These are phyloP conservation scores for Agrenia bidenticulata DNA, from an alignment of 2,888 invertebrate species.

Conservation along the genomic window DNA sequence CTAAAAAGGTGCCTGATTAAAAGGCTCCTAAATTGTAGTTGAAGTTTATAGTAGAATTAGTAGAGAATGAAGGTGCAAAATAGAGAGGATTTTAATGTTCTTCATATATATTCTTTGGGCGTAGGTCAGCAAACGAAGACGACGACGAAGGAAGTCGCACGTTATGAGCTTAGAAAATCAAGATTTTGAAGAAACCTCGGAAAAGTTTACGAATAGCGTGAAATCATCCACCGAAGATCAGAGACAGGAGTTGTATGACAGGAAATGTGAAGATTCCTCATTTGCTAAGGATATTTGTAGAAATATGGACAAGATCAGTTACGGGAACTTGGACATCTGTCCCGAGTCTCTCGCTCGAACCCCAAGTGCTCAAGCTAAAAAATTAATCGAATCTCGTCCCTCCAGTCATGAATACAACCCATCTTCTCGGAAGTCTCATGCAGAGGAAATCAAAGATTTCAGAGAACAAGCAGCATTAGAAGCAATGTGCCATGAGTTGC, in stretches of 20 bases:
- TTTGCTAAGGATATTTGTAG: slow-evolving; percentile 19
- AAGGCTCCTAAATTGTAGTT: no score
- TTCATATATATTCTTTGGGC: neutral
- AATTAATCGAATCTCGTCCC: slow-evolving; percentile 31
- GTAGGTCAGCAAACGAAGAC: slow-evolving; percentile 3
- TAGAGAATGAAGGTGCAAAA: neutral
- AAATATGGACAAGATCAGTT: slow-evolving; percentile 44
- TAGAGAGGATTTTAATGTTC: neutral
- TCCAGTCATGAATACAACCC: slow-evolving; percentile 14
- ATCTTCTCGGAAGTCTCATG: neutral
- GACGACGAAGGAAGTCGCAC: slow-evolving; percentile 14
- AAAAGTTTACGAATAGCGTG: neutral
- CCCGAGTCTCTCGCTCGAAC: slow-evolving; percentile 43
- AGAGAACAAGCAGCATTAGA: neutral
- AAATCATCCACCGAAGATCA: neutral
- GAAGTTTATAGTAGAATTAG: neutral
- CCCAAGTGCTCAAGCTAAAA: slow-evolving; percentile 47
- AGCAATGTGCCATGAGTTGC: neutral
- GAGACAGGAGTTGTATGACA: neutral
- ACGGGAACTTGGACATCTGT: slow-evolving; percentile 49
- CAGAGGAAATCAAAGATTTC: neutral
- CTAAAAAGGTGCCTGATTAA: neutral
- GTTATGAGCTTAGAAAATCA: neutral
- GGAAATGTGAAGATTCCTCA: slow-evolving; percentile 7
- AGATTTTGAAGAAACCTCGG: neutral